Conservation (phyloP, 2,113 vertebrate species). For the Thomomys bottae region DNA sequence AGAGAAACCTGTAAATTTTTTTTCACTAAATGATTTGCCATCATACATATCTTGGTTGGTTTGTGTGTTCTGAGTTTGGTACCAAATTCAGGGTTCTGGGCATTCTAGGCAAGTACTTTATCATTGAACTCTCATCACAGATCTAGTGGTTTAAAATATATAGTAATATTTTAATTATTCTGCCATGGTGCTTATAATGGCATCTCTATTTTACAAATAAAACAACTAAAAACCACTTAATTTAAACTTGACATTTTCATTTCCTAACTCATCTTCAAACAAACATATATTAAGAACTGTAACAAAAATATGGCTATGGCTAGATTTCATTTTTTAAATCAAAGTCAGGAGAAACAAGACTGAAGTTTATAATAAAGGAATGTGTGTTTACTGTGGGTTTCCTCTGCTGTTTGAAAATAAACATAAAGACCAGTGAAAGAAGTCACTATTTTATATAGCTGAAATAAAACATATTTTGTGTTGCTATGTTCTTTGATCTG, state of each 20-base stretch:
- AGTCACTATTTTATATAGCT: slow-evolving; percentile 28
- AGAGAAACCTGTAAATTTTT: slow-evolving; percentile 12
- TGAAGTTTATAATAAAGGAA: slow-evolving; percentile 49
- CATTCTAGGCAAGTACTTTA: background rate
- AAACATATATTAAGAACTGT: slow-evolving; percentile 43
- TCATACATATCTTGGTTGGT: background rate
- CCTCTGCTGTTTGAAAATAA: slow-evolving; percentile 50
- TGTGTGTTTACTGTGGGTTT: background rate
- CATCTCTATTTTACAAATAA: slow-evolving; percentile 31
- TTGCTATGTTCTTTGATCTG: slow-evolving; percentile 20
- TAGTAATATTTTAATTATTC: background rate
- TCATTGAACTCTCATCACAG: background rate
- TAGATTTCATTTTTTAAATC: slow-evolving; percentile 29
- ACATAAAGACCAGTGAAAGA: slow-evolving; percentile 49
- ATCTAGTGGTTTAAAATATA: background rate
- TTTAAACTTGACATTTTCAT: slow-evolving; percentile 53
- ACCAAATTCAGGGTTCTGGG: background rate
- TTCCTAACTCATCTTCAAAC: slow-evolving; percentile 51
- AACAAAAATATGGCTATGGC: slow-evolving; percentile 45
- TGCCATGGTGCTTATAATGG: background rate
- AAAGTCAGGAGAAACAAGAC: slow-evolving; percentile 49
- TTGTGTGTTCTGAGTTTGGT: background rate
- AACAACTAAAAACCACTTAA: background rate
- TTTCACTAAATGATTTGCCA: slow-evolving; percentile 23
- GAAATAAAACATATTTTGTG: slow-evolving; percentile 30